Base-by-base conservation (phyloP, 2,113 vertebrate species). In the Hemiscyllium ocellatum region DNA sequence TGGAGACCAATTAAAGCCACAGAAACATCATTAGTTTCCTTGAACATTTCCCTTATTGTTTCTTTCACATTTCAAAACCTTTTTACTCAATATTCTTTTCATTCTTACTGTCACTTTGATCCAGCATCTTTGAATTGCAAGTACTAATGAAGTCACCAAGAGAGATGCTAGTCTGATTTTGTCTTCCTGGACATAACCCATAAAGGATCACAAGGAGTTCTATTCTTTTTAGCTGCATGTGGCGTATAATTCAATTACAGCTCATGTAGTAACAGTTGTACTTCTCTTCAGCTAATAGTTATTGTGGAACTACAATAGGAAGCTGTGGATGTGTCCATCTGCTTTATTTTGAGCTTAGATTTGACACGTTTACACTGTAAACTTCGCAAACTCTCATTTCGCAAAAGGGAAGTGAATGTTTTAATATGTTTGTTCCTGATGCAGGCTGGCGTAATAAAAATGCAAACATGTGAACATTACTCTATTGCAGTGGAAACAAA, bases 351-450 rank as follows among this genome's bases (percentile, higher is more conserved):
- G 61, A 90, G 50, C 50, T 61, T 33, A 91, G 10, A n/a, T 91
- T 91, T 94, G n/a, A 94, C n/a, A 47, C 47, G 66, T 69, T 20
- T 94, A 69, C 91, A 94, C 2, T 94, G 65, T 94, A 94, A 94
- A 68, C 66, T 42, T 94, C 52, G 4, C 87, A 37, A 47, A 94
- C 66, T 66, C 42, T 68, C 65, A 94, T 94, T 94, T 94, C 10
- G 68, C 91, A 94, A 94, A 47, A 69, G 42, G 61, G 66, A 94
- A 94, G 91, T 42, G 22, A 42, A 94, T 69, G 37, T 94, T 94
- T 94, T 66, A 94, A 66, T 94, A 22, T 94, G 37, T 69, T 94
- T 94, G 90, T 94, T 94, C 91, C 91, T 94, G 91, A 29, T 68
- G 37, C 61, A 93, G 56, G 66, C 13, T 20, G 47, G 10, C 19